These are phyloP conservation scores for Eptatretus burgeri DNA, from an alignment of 2,113 vertebrate species.

Conservation along the genomic window DNA sequence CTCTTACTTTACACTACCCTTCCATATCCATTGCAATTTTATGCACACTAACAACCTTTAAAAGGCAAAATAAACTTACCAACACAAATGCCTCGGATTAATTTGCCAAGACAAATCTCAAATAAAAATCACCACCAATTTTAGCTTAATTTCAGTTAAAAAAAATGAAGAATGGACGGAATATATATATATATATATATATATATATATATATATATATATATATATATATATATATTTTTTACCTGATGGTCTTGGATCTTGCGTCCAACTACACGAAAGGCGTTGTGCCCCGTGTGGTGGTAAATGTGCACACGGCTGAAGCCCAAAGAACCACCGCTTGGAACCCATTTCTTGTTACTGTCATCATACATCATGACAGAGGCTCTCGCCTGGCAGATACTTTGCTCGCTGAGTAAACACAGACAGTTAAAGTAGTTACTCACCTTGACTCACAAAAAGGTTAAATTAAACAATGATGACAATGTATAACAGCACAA, in stretches of 20 bases:
- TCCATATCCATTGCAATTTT: too few relatives aligned
- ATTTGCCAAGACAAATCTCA: not conserved
- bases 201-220: too few relatives aligned
- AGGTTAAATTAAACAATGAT: too few relatives aligned
- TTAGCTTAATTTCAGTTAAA: not conserved
- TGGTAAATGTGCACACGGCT: slow-evolving; percentile 97
- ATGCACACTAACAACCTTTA: too few relatives aligned
- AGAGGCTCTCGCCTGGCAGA: slow-evolving; percentile 91
- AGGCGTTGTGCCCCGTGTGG: slow-evolving; percentile 91
- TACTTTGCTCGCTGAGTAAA: slow-evolving; percentile 66
- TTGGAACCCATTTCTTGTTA: slow-evolving; percentile 98
- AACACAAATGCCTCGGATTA: not conserved
- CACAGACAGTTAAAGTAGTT: too few relatives aligned
- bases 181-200: too few relatives aligned
- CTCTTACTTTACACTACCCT: too few relatives aligned
- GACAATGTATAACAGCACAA: too few relatives aligned
- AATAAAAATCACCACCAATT: not conserved
- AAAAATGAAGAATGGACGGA: not conserved
- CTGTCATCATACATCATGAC: slow-evolving; percentile 96
- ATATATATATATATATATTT: too few relatives aligned
- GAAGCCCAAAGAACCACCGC: slow-evolving; percentile 78
- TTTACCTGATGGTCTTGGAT: slow-evolving; percentile 97
- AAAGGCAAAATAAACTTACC: not conserved
- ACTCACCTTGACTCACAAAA: too few relatives aligned
- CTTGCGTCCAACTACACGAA: slow-evolving; percentile 86